Conservation (phyloP, 1,140 invertebrate species). For the Anagrus nilaparvatae region DNA sequence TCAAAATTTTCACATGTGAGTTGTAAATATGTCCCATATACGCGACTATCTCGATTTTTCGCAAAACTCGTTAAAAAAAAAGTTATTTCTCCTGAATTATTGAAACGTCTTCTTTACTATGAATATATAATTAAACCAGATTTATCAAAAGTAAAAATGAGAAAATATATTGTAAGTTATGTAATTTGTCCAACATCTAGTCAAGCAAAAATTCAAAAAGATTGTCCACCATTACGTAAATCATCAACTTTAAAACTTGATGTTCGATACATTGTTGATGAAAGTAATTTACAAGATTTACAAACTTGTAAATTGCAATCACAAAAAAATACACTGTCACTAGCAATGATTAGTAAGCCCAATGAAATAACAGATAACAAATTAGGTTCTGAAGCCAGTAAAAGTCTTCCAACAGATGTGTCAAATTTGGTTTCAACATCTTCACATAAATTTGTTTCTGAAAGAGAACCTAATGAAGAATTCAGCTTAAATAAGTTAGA, state of each 20-base stretch:
- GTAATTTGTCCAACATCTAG: slow-evolving; percentile 23
- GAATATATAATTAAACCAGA: slow-evolving; percentile 44
- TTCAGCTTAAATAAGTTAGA: too few relatives aligned
- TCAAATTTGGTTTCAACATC: not conserved
- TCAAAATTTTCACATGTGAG: slow-evolving; percentile 33
- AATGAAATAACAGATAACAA: too few relatives aligned
- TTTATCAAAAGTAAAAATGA: slow-evolving; percentile 34
- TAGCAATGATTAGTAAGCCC: too few relatives aligned
- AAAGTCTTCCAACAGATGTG: slow-evolving; percentile 22
- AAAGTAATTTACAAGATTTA: too few relatives aligned
- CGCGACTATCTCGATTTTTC: slow-evolving; percentile 62
- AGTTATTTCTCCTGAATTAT: slow-evolving; percentile 55
- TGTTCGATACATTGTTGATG: slow-evolving; percentile 25
- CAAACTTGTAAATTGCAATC: too few relatives aligned
- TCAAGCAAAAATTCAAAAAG: not conserved
- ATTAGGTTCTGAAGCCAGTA: slow-evolving; percentile 23
- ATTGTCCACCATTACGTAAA: slow-evolving; percentile 20
- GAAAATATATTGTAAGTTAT: slow-evolving; percentile 27
- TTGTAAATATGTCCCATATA: slow-evolving; percentile 39
- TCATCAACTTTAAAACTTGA: slow-evolving; percentile 33
- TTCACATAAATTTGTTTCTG: too few relatives aligned
- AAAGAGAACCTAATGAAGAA: too few relatives aligned
- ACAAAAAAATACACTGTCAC: too few relatives aligned
- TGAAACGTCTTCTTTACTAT: slow-evolving; percentile 61
- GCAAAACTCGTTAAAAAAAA: slow-evolving; percentile 60